Base-by-base conservation (phyloP, 1,140 invertebrate genomes). In the Zaprionus ghesquierei region DNA sequence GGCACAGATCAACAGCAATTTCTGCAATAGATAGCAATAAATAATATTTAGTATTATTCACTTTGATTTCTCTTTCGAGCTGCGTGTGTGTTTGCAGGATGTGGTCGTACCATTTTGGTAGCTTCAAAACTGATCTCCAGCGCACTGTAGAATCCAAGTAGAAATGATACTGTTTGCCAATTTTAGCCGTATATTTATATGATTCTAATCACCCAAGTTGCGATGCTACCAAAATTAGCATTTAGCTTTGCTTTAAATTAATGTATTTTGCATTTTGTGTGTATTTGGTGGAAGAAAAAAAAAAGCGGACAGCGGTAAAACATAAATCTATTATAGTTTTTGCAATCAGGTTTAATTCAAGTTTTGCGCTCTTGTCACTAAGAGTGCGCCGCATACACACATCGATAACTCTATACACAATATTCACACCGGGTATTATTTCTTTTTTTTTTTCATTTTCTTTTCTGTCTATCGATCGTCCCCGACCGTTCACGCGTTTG, bases 301-400 rank as follows among this genome's bases (percentile, higher is more conserved):
- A 72, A 75, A 76, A 61, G 53, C 54, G 68, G 82, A 79, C 79
- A 84, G 62, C 61, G 65, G 55, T 73, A 51, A n/a, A 81, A 81
- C 77, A 89, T 77, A 84, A 58, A 76, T 77, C 84, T 74, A 89
- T 84, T 89, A 89, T 89, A 89, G 85, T 89, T 84, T 79, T 85
- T 73, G 51, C 73, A 80, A 84, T 69, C 84, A 89, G 85, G 84
- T 89, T 89, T 89, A 69, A 62, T 75, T 65, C 81, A 68, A 71
- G 85, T 85, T 82, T 80, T 41, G 55, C n/a, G 46, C 25, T 79
- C 61, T 65, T 27, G 22, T 49, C 53, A 62, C 56, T 31, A 56
- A 51, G 41, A 61, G 59, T 44, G 44, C 51, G 50, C 50, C 18
- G 20, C 46, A 29, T 18, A 51, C 46, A 29, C 13, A 51, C 44